phyloP scores from a whole-genome alignment of 2,797 vertebrate species.

The Brotula barbata region DNA sequence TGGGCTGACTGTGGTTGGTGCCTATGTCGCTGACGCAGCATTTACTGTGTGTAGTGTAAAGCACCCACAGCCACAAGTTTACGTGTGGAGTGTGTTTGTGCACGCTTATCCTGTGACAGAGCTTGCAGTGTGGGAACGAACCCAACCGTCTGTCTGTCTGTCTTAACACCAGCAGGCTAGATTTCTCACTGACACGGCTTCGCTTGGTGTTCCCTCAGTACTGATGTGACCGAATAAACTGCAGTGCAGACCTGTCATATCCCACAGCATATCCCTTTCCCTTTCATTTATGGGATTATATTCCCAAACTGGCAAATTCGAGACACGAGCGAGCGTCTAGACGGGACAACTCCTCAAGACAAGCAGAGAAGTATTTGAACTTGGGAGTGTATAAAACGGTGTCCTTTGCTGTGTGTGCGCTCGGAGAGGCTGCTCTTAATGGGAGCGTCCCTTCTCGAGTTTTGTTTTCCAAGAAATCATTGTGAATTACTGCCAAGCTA shows the following conservation, averaged over 20 bases:
- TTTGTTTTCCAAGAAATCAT: conserved; percentile 54
- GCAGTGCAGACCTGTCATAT: conserved; percentile 55
- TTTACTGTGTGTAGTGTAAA: conserved; percentile 68
- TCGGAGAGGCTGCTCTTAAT: conserved; percentile 12
- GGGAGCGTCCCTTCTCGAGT: conserved; percentile 26
- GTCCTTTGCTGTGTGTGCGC: conserved; percentile 24
- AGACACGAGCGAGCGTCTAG: conserved; percentile 55
- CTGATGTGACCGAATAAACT: conserved; percentile 55
- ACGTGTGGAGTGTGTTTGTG: conserved; percentile 23
- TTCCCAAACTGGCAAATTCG: conserved; percentile 37
- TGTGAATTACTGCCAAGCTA: conserved; percentile 40
- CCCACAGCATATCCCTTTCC: conserved; percentile 34
- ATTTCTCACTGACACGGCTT: conserved; percentile 46
- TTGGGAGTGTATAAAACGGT: conserved; percentile 1
- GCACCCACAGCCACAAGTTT: conserved; percentile 60
- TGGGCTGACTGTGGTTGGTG: conserved; percentile 69
- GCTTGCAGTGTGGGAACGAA: conserved; percentile 51
- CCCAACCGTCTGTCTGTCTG: conserved; percentile 50
- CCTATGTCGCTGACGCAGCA: conserved; percentile 73
- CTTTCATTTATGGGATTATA: conserved; percentile 63
- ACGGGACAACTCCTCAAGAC: conserved; percentile 19
- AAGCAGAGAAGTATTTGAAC: too few relatives aligned
- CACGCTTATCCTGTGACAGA: conserved; percentile 51
- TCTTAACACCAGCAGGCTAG: conserved; percentile 57
- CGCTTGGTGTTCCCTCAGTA: conserved; percentile 49